Evolutionary conservation across 2,888 invertebrate genomes (phyloP), one percentile per base, ranked within the genome.

Genomic region (Eulithis testata): DNA sequence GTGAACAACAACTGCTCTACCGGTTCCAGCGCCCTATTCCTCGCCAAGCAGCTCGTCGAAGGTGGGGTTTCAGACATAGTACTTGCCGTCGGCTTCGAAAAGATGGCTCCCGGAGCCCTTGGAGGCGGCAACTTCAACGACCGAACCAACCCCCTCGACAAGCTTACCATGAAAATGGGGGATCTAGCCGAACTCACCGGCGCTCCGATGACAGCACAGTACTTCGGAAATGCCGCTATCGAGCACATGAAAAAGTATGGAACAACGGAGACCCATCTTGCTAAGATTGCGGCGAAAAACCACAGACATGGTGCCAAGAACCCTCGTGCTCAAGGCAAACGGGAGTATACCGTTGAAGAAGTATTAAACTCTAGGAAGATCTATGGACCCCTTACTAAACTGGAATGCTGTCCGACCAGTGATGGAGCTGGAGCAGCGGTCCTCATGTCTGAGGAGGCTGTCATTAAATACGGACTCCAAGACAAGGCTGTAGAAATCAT

Each of bases 1-100:
- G 99, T 99, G 11, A 99, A 99, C 91, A 99, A 99, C 86, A 99
- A 99, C 83, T 99, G 99, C 84, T 97, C 99, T 0, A 99, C 99
- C 1, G 99, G 99, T 37, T 97, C 99, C 0, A 97, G 97, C 61
- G 99, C 99, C 0, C 88, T 99, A 4, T 95, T 96, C 81, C 93
- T 99, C 80, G 98, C 96, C 0, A 98, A 98, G 84, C 98, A 99
- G 87, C 94, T 99, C 21, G 93, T 99, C n/a, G 97, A 98, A 89
- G 96, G 97, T 69, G 98, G 98, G 11, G 94, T 95, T 77, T 95
- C 96, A 12, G 97, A 99, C 76, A 97, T 99, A 81, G 96, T 97
- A 0, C 90, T 99, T 63, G 99, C 99, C 1, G 90, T 99, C 40
- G 99, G 99, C 4, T 99, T 99, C 87, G 99, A 99, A 84, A 99